A percentile compares a stretch with the other conserved stretches of the same genome.
Evolutionary conservation across 2,113 vertebrate species (phyloP).

Genomic region (Calypte anna): DNA sequence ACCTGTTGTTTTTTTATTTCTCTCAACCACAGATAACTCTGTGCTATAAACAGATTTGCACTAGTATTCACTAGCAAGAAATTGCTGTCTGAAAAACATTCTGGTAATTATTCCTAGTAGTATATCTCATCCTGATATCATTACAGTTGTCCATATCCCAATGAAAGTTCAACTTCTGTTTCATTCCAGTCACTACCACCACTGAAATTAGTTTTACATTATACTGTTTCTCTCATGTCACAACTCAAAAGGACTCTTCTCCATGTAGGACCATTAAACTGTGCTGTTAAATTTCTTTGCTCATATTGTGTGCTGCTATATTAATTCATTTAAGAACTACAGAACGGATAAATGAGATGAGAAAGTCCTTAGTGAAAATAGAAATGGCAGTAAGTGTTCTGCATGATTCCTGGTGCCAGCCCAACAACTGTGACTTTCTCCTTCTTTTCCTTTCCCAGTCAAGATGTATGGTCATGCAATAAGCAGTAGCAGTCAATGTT

Average conservation of each 20-base stretch:
- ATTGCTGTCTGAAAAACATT: neutral
- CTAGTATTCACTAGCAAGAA: neutral
- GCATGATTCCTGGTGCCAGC: neutral
- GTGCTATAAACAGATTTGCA: neutral
- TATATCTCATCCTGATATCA: neutral
- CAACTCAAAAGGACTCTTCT: neutral
- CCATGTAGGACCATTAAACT: neutral
- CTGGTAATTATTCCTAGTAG: neutral
- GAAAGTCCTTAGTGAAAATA: neutral
- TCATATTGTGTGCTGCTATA: neutral
- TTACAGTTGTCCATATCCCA: neutral
- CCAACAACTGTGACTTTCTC: neutral
- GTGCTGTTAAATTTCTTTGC: neutral
- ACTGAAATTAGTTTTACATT: neutral
- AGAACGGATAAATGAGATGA: neutral
- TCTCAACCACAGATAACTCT: neutral
- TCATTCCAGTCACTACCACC: neutral
- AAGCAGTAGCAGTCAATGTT: neutral
- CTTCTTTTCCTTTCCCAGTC: neutral
- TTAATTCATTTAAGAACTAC: neutral
- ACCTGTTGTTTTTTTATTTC: neutral
- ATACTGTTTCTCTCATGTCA: neutral
- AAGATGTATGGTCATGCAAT: neutral
- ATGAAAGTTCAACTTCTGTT: neutral
- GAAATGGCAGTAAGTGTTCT: neutral